A percentile compares a stretch with the other conserved stretches of the same genome.
These are phyloP conservation scores for Zosterops pallidus DNA, from an alignment of 2,113 vertebrate genomes.

Conservation along the genomic window DNA sequence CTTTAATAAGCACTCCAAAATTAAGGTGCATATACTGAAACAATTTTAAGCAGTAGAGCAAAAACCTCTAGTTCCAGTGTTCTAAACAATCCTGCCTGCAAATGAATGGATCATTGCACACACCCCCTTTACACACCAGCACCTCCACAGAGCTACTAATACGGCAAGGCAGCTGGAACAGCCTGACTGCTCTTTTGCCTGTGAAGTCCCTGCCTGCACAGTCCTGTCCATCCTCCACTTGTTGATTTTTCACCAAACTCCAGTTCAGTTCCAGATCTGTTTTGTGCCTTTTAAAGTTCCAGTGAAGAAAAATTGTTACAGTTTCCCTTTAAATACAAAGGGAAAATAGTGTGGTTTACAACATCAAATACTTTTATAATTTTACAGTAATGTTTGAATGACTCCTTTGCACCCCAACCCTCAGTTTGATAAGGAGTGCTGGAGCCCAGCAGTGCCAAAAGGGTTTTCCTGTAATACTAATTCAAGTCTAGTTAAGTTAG, in stretches of 20 bases:
- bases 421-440: neutral
- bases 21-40: neutral
- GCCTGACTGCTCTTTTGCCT: neutral
- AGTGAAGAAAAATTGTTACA: neutral
- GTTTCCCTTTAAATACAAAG: neutral
- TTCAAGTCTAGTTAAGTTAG: neutral
- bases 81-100: neutral
- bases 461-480: neutral
- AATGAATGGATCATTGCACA: neutral
- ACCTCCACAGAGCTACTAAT: neutral
- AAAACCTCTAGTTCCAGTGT: neutral
- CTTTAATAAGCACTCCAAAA: neutral
- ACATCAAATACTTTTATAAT: neutral
- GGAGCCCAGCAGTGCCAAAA: neutral
- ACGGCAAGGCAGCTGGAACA: neutral
- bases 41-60: neutral
- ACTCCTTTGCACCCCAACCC: neutral
- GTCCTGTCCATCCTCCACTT: neutral
- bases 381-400: neutral
- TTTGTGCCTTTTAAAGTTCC: neutral
- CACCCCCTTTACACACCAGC: neutral
- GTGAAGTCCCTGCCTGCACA: neutral
- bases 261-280: neutral
- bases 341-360: neutral
- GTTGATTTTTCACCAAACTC: neutral